A percentile compares a stretch with the other conserved stretches of the same genome.
Conservation (phyloP, 30 jellyfish, hydroid and myxozoan genomes). For the Aurelia aurita complex sp. Pacific region DNA sequence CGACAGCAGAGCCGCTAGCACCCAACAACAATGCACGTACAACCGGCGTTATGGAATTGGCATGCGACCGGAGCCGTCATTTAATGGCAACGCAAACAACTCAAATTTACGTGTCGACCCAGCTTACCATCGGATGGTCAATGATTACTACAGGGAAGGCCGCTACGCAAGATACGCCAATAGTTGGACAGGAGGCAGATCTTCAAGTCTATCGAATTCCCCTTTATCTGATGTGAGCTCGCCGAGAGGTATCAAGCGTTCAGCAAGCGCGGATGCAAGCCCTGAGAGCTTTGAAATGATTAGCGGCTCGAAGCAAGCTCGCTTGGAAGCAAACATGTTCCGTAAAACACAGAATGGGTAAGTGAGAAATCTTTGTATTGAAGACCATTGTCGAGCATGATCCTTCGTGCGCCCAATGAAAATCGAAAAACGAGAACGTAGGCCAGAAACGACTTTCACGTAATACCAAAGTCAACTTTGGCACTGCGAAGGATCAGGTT, state of each 20-base stretch:
- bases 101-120: conserved; percentile 16
- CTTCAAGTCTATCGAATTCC: conserved; percentile 66
- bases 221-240: conserved; percentile 66
- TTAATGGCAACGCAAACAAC: neutral
- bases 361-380: conserved; percentile 1
- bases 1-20: conserved; percentile 33
- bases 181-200: conserved; percentile 45
- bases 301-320: conserved; percentile 19
- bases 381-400: no score
- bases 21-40: conserved; percentile 18
- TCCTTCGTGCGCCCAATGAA: no score
- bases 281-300: conserved; percentile 42
- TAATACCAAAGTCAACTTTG: no score
- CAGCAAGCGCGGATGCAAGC: conserved; percentile 65
- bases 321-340: conserved; percentile 26
- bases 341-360: conserved; percentile 43
- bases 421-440: no score
- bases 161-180: conserved; percentile 13
- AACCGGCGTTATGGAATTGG: conserved; percentile 29
- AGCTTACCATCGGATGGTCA: conserved; percentile 28
- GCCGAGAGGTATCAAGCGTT: conserved; percentile 55
- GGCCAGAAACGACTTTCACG: no score
- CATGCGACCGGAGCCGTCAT: conserved; percentile 30
- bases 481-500: no score
- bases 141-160: conserved; percentile 49